Base-by-base conservation (phyloP, 2,797 vertebrate species). In the Liparis tanakae region DNA sequence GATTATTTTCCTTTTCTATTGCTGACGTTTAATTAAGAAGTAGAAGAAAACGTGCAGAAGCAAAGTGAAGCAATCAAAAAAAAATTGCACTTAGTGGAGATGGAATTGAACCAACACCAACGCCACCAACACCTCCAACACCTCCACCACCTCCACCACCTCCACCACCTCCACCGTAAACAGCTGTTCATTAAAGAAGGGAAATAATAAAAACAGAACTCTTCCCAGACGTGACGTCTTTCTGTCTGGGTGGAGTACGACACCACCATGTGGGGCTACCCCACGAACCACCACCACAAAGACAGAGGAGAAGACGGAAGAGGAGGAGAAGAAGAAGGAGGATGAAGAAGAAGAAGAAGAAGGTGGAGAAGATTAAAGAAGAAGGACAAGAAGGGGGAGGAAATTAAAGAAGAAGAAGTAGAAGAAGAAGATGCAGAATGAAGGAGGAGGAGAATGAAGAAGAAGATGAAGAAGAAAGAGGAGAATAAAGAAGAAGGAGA, bases 151-250 rank as follows among this genome's bases (percentile, higher is more conserved):
- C 25, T 2, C 25, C 4, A 30, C 25, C 25, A n/a, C n/a, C n/a
- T n/a, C 25, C 25, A 30, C 25, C 25, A 2, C 25, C 25, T 2
- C 25, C 4, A 30, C 25, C 25, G 25, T 30, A 74, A 82, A 67
- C 84, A 85, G 82, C 72, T 76, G 74, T 66, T 37, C n/a, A 48
- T 78, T 88, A 89, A 87, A 85, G 15, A 57, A 84, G 1, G 68
- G 72, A 87, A 86, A 75, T 65, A 79, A 72, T 72, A 61, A 77
- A 60, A 61, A 75, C 25, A 54, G 79, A 82, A 85, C 85, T 83
- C 77, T 74, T 43, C 51, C 80, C 69, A 88, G 80, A 83, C 81
- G 83, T 80, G 65, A 76, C 9, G 59, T 69, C 48, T 48, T 22
- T 72, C 74, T 2, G 2, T 72, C 53, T 53, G 79, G 83, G 82